Evolutionary conservation across 2,888 invertebrate species (phyloP).

Genomic region (Hypomecis atomaria): DNA sequence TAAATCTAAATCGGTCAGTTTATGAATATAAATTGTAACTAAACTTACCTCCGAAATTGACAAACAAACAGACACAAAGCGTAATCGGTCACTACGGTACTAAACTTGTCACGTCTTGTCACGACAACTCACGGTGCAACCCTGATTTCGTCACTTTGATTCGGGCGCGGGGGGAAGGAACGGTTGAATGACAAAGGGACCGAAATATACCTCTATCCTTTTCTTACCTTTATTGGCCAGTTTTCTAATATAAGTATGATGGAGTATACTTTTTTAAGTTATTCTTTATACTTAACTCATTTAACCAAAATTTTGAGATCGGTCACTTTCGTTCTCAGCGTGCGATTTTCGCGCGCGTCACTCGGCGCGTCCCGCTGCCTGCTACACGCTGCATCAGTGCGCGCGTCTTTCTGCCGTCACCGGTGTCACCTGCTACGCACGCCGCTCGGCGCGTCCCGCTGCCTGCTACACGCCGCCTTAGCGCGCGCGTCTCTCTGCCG

Average conservation of each 20-base stretch:
- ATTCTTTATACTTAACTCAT: not conserved
- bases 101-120: no score
- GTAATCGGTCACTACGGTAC: not conserved
- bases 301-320: not conserved
- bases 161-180: not conserved
- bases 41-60: no score
- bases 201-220: slow-evolving; percentile 1
- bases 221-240: not conserved
- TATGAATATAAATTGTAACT: no score
- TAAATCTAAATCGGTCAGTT: no score
- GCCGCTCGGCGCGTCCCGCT: no score
- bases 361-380: no score
- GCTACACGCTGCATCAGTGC: no score
- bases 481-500: no score
- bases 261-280: not conserved
- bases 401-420: no score
- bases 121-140: not conserved
- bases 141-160: not conserved
- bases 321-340: not conserved
- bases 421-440: no score
- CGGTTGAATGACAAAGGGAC: not conserved
- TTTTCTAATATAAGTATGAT: slow-evolving; percentile 1
- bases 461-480: no score
- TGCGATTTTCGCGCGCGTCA: not conserved
- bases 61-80: not conserved